Percentiles rank a stretch among this genome's conserved stretches.
Conservation (phyloP, 92 coral and sea anemone genomes). For the Nematostella vectensis region DNA sequence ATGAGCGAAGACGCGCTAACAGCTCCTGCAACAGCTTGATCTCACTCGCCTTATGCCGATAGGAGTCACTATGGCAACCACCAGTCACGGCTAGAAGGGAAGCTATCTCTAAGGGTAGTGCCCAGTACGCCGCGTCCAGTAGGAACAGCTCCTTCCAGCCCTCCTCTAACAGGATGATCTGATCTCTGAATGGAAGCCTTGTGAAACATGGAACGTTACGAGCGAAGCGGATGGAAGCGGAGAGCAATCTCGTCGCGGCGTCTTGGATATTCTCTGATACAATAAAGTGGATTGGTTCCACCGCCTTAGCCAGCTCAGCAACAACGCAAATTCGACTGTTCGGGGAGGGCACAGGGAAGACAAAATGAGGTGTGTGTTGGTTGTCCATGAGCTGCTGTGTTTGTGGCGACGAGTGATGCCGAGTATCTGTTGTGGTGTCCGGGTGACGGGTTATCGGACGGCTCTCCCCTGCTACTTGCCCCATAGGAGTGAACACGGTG, state of each 20-base stretch:
- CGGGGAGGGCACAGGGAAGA: slow-evolving; percentile 14
- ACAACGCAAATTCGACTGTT: slow-evolving; percentile 15
- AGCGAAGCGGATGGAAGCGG: slow-evolving; percentile 75
- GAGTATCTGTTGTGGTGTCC: background rate
- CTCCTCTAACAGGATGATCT: slow-evolving; percentile 88
- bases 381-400: background rate
- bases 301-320: slow-evolving; percentile 59
- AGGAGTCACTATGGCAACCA: slow-evolving; percentile 20
- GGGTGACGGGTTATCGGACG: too few species aligned
- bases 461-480: too few species aligned
- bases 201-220: slow-evolving; percentile 83
- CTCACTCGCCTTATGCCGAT: slow-evolving; percentile 39
- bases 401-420: slow-evolving; percentile 1
- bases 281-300: slow-evolving; percentile 57
- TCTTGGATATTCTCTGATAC: slow-evolving; percentile 65
- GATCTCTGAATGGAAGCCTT: slow-evolving; percentile 84
- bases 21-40: slow-evolving; percentile 66
- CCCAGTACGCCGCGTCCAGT: slow-evolving; percentile 89
- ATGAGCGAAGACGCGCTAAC: slow-evolving; percentile 54
- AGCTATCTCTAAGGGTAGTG: slow-evolving; percentile 59
- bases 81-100: slow-evolving; percentile 30
- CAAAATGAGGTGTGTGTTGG: background rate
- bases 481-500: too few species aligned
- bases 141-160: slow-evolving; percentile 90
- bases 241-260: slow-evolving; percentile 62